Conservation (phyloP, 2,888 invertebrate genomes). For the Stenurella melanura region DNA sequence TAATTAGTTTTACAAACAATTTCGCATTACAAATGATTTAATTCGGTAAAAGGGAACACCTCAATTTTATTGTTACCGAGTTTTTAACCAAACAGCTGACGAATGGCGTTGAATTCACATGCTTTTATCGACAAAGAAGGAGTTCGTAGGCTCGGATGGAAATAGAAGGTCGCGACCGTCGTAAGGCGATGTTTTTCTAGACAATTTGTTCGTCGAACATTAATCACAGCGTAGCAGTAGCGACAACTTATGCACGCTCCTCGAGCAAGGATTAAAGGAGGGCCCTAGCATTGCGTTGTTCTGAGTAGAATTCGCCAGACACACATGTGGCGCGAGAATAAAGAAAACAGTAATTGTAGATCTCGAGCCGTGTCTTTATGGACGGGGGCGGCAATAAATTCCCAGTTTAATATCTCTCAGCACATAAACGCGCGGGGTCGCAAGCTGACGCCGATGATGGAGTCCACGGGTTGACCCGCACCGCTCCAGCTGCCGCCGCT, state of each 20-base stretch:
- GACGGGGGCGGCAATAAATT: constrained; percentile 71
- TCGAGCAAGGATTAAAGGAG: constrained; percentile 64
- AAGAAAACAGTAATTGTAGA: constrained; percentile 68
- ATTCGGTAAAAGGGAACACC: no score
- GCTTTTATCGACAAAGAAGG: constrained; percentile 12
- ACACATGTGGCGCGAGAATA: constrained; percentile 62
- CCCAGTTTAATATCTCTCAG: constrained; percentile 72
- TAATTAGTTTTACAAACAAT: no score
- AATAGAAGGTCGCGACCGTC: constrained; percentile 42
- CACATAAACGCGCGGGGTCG: constrained; percentile 71
- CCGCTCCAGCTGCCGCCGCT: constrained; percentile 68
- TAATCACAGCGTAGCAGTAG: constrained; percentile 67
- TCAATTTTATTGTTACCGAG: not conserved
- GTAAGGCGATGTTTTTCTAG: constrained; percentile 63
- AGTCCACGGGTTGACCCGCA: constrained; percentile 69
- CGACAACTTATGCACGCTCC: constrained; percentile 65
- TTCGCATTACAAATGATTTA: no score
- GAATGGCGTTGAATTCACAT: constrained; percentile 45
- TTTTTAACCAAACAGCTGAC: constrained; percentile 53
- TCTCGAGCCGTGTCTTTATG: constrained; percentile 67
- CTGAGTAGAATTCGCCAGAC: constrained; percentile 48
- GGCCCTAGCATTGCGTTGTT: constrained; percentile 52
- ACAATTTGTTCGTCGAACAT: constrained; percentile 66
- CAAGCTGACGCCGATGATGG: constrained; percentile 73
- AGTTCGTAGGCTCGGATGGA: not conserved